These are phyloP conservation scores for Halichoeres trimaculatus DNA, from an alignment of 2,113 vertebrate genomes.

Conservation along the genomic window DNA sequence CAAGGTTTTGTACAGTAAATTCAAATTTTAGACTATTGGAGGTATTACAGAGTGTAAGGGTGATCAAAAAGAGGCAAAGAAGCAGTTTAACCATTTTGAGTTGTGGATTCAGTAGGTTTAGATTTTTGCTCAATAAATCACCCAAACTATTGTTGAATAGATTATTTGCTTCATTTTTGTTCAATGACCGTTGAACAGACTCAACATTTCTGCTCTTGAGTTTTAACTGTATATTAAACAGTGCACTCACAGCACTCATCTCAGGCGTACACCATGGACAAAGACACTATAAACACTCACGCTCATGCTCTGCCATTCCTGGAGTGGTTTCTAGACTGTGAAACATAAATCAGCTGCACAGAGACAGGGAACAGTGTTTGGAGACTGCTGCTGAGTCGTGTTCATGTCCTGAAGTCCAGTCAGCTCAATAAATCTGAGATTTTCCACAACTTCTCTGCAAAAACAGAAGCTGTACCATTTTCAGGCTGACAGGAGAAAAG, in stretches of 20 bases:
- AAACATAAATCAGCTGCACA: slow-evolving; percentile 34
- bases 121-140: too few relatives aligned
- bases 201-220: too few relatives aligned
- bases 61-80: too few relatives aligned
- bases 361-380: slow-evolving; percentile 22
- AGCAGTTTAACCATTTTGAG: too few relatives aligned
- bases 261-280: neutral
- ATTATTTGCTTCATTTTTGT: too few relatives aligned
- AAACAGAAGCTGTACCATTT: slow-evolving; percentile 27
- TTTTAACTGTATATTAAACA: neutral
- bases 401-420: slow-evolving; percentile 26
- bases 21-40: too few relatives aligned
- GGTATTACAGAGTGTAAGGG: too few relatives aligned
- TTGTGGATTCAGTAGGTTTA: too few relatives aligned
- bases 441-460: slow-evolving; percentile 40
- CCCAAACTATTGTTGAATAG: too few relatives aligned
- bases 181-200: too few relatives aligned
- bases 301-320: slow-evolving; percentile 7
- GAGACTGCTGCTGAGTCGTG: slow-evolving; percentile 15
- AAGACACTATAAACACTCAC: neutral
- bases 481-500: slow-evolving; percentile 5
- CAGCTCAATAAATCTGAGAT: slow-evolving; percentile 44
- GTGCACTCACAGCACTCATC: neutral
- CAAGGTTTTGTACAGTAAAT: too few relatives aligned
- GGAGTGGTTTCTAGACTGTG: slow-evolving; percentile 8